A percentile compares a stretch with the other conserved stretches of the same genome.
Conservation (phyloP, 2,888 invertebrate species). For the Trachelus troglodyta region DNA sequence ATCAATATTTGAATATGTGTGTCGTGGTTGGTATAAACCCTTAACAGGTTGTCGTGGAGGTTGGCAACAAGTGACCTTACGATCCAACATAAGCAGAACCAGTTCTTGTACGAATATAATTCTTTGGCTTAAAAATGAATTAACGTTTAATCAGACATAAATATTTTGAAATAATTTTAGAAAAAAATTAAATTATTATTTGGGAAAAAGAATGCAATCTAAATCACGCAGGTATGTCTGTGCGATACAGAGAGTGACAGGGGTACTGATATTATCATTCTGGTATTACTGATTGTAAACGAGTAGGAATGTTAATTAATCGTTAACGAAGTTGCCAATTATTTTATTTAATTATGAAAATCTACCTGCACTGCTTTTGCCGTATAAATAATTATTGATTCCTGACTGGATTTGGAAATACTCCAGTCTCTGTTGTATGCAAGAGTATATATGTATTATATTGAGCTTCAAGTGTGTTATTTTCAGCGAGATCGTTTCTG, state of each 20-base stretch:
- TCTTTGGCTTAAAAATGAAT: neutral
- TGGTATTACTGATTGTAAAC: neutral
- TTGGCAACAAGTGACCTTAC: constrained; percentile 43
- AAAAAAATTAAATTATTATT: neutral
- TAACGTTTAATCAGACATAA: neutral
- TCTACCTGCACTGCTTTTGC: neutral
- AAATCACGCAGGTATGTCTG: neutral
- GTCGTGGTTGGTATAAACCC: constrained; percentile 32
- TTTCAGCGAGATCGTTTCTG: neutral
- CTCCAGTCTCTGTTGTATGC: neutral
- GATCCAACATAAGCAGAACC: neutral
- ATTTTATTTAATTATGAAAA: neutral
- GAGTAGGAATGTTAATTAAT: neutral
- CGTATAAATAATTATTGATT: neutral
- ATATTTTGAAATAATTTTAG: neutral
- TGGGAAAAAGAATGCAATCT: neutral
- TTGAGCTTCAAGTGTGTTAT: neutral
- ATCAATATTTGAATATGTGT: constrained; percentile 41
- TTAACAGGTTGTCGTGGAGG: constrained; percentile 39
- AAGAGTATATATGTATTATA: no score
- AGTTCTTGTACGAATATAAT: neutral
- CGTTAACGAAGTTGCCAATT: neutral
- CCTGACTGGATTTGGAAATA: neutral
- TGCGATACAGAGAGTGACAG: neutral
- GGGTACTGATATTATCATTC: no score